Percentiles rank a stretch among this genome's conserved stretches.
Evolutionary conservation across 2,888 invertebrate genomes (phyloP).

Genomic region (Erannis defoliaria): DNA sequence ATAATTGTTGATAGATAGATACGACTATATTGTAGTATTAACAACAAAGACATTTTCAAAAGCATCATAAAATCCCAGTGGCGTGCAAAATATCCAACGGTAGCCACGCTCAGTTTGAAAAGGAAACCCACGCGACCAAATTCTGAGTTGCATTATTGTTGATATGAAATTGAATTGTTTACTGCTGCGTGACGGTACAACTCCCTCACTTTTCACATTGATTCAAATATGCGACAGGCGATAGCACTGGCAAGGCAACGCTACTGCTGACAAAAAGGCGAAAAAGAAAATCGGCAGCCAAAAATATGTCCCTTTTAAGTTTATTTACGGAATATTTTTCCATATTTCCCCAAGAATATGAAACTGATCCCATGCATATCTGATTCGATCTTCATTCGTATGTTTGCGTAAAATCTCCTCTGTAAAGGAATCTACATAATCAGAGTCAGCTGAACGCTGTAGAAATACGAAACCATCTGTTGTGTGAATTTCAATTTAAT

Average conservation of each 20-base stretch:
- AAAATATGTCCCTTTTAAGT: conserved; percentile 58
- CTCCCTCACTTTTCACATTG: conserved; percentile 17
- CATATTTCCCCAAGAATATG: conserved; percentile 72
- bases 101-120: conserved; percentile 9
- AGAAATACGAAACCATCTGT: conserved; percentile 68
- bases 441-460: conserved; percentile 75
- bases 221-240: conserved; percentile 32
- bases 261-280: conserved; percentile 37
- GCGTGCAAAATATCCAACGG: conserved; percentile 8
- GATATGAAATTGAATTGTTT: conserved; percentile 25
- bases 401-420: conserved; percentile 78
- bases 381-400: conserved; percentile 79
- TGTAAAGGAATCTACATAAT: conserved; percentile 79
- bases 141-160: conserved; percentile 15
- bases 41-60: conserved; percentile 1
- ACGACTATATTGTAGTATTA: not conserved
- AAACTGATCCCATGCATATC: conserved; percentile 81
- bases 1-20: not conserved
- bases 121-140: conserved; percentile 12
- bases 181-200: conserved; percentile 18
- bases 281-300: conserved; percentile 45
- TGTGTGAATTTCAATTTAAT: conserved; percentile 45
- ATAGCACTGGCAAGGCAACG: conserved; percentile 35
- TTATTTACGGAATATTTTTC: conserved; percentile 68
- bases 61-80: conserved; percentile 2